Base-by-base conservation (phyloP, 1,140 invertebrate genomes). In the Potamilus streckersoni region DNA sequence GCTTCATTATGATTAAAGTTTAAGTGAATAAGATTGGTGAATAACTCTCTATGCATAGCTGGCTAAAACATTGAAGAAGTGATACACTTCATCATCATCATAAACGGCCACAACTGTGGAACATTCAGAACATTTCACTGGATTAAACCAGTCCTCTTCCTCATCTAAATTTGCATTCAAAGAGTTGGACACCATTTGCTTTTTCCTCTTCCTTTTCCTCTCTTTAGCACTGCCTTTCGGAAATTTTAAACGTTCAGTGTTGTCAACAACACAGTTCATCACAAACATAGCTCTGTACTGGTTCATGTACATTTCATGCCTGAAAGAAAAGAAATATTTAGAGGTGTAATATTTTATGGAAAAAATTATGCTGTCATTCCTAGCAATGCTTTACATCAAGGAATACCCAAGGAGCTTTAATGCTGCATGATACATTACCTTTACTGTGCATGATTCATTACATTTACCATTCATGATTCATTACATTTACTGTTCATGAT, bases 261-360 rank as follows among this genome's bases (percentile, higher is more conserved):
- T 80, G 72, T 92, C 89, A 2, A 93, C 87, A 27, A 67, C 79
- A 87, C 93, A 93, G 82, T 93, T 93, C 79, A 87, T 89, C 0
- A 93, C 93, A 90, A 93, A 93, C 93, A 93, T 93, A 11, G 93
- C 93, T 79, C 93, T 84, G 84, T 93, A 93, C 79, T 93, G 93
- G 68, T 91, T 90, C 71, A 90, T 86, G 83, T 92, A 93, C 8
- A 90, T 83, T 38, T 90, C 91, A 85, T 93, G 93, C 78, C 92
- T 92, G 83, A 61, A 88, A 84, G 55, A 78, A 74, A 83, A 65
- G 49, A 31, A 73, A 65, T 78, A 49, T 49, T 49, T 11, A 11
- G 38, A 49, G 38, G 38, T 49, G 6, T 0, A 8, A 11, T 49
- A 0, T 49, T 49, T 49, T 49, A 8, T 49, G 38, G 11, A 8